phyloP scores from a whole-genome alignment of 2,113 vertebrate species.

The Aegotheles bennettii region DNA sequence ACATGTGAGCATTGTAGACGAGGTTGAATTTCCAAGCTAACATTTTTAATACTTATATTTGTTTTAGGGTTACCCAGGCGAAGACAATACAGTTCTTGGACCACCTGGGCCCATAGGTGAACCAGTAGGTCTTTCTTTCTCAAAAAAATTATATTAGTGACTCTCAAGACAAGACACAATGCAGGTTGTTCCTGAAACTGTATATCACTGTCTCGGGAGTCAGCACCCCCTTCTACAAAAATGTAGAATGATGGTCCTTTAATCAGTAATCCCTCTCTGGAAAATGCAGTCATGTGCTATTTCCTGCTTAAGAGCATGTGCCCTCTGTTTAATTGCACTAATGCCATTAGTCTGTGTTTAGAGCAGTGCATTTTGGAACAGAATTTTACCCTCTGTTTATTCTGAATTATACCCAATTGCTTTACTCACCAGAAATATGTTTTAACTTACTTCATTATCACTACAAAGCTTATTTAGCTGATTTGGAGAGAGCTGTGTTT shows the following conservation, averaged over 20 bases:
- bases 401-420: not conserved
- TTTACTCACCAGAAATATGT: not conserved
- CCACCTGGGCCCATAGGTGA: conserved; percentile 95
- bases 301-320: not conserved
- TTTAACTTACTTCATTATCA: not conserved
- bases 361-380: not conserved
- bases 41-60: conserved; percentile 15
- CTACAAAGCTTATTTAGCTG: not conserved
- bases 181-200: not conserved
- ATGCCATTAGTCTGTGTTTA: not conserved
- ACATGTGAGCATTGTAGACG: not conserved
- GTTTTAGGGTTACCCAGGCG: conserved; percentile 90
- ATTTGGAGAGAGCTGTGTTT: not conserved
- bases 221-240: not conserved
- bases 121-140: conserved; percentile 98
- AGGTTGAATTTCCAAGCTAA: not conserved
- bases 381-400: not conserved
- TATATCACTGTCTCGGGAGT: not conserved
- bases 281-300: not conserved
- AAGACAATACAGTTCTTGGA: conserved; percentile 86
- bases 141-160: conserved; percentile 55
- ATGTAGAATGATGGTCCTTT: not conserved
- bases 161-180: conserved; percentile 1
- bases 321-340: not conserved
- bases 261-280: not conserved